Conservation (phyloP, 2,113 vertebrate genomes). For the Peromyscus maniculatus region DNA sequence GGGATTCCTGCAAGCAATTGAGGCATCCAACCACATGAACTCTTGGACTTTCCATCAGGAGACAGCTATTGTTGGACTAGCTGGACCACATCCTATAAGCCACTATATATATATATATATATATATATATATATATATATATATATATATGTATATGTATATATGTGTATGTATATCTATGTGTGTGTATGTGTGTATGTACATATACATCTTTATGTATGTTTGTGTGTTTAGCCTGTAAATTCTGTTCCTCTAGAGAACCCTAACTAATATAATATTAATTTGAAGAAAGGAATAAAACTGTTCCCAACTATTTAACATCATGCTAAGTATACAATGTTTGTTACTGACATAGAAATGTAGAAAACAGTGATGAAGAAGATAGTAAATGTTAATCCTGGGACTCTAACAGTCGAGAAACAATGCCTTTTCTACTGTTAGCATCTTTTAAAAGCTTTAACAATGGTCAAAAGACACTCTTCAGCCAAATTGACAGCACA, state of each 20-base stretch:
- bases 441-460: constrained; percentile 56
- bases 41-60: neutral
- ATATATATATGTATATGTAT: too few species aligned
- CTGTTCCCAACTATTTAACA: neutral
- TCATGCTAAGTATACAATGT: neutral
- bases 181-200: neutral
- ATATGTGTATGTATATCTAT: neutral
- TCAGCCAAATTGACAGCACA: constrained; percentile 52
- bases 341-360: constrained; percentile 44
- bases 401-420: constrained; percentile 6
- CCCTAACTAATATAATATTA: neutral
- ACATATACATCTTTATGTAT: neutral
- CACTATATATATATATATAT: too few species aligned
- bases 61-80: neutral
- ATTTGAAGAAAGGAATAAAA: constrained; percentile 31
- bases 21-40: neutral
- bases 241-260: neutral
- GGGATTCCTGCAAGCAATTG: too few species aligned
- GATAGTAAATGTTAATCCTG: neutral
- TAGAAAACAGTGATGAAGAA: neutral
- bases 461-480: constrained; percentile 56
- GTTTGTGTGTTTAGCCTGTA: neutral
- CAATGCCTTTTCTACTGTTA: constrained; percentile 4
- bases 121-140: neutral
- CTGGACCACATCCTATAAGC: neutral